Evolutionary conservation across 35 echinoderm and acorn worm genomes (phyloP).

Genomic region (Stichopus chloronotus): DNA sequence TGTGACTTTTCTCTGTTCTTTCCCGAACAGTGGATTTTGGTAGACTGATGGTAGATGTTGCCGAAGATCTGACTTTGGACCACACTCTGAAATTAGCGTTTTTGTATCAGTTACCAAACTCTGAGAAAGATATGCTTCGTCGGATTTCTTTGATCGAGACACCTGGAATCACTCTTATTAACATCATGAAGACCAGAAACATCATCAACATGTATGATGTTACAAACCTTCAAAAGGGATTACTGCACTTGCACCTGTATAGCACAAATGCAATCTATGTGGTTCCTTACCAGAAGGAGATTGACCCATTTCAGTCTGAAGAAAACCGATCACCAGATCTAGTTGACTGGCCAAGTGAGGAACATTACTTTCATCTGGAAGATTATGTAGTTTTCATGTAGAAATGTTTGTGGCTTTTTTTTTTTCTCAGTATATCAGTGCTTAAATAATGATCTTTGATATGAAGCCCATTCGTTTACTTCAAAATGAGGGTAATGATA

Average conservation of each 20-base stretch:
- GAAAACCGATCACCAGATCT: not conserved
- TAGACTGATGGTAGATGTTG: not conserved
- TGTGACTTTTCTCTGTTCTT: too few species aligned
- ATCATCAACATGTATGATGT: conserved; percentile 44
- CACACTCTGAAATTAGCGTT: conserved; percentile 4
- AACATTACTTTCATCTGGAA: not conserved
- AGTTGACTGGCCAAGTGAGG: not conserved
- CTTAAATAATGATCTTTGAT: too few species aligned
- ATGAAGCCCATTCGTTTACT: too few species aligned
- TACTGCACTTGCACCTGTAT: not conserved
- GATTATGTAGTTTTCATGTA: too few species aligned
- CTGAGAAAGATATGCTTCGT: conserved; percentile 9
- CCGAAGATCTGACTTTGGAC: conserved; percentile 9
- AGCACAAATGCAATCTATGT: not conserved
- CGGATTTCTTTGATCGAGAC: not conserved
- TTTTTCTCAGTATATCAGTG: too few species aligned
- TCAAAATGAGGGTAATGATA: too few species aligned
- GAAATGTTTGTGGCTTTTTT: too few species aligned
- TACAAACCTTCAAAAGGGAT: not conserved
- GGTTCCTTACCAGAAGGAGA: not conserved
- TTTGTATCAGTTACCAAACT: not conserved
- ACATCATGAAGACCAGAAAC: not conserved
- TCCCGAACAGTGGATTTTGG: not conserved
- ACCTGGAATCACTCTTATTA: not conserved
- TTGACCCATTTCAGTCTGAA: not conserved